These are phyloP conservation scores for Alcis repandata DNA, from an alignment of 2,888 invertebrate species.

Conservation along the genomic window DNA sequence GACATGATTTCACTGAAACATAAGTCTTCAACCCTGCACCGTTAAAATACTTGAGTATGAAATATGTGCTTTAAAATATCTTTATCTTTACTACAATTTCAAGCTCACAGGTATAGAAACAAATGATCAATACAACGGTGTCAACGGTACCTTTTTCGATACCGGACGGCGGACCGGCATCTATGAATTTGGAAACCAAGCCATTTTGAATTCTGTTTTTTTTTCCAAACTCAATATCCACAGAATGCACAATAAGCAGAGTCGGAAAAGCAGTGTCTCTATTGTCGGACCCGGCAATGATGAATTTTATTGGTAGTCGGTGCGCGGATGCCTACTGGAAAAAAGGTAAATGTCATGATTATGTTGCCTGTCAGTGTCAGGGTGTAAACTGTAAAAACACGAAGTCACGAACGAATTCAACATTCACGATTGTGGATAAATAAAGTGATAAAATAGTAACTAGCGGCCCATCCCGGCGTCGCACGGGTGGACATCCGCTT, in stretches of 20 bases:
- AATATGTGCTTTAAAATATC: not conserved
- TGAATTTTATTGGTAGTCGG: too few relatives aligned
- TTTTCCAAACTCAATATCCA: not conserved
- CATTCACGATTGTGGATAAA: too few relatives aligned
- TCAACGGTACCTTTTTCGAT: not conserved
- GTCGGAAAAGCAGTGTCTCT: too few relatives aligned
- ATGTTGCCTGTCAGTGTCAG: too few relatives aligned
- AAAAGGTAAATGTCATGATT: too few relatives aligned
- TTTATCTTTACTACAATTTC: not conserved
- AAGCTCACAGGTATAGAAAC: not conserved
- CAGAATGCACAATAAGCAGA: not conserved
- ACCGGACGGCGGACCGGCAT: slow-evolving; percentile 37
- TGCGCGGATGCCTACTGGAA: too few relatives aligned
- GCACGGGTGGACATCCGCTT: too few relatives aligned
- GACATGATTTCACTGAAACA: slow-evolving; percentile 72
- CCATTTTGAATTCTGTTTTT: slow-evolving; percentile 20
- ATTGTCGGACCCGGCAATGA: too few relatives aligned
- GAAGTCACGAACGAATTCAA: too few relatives aligned
- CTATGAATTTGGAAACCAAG: slow-evolving; percentile 20
- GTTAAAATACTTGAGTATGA: not conserved
- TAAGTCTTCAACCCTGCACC: slow-evolving; percentile 55
- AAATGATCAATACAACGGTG: not conserved
- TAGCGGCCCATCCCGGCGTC: too few relatives aligned
- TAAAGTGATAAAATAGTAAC: too few relatives aligned
- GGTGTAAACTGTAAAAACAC: too few relatives aligned